Percentiles rank a stretch among this genome's conserved stretches.
These are phyloP conservation scores for Dicerorhinus sumatrensis DNA, from an alignment of 2,113 vertebrate genomes.

Conservation along the genomic window DNA sequence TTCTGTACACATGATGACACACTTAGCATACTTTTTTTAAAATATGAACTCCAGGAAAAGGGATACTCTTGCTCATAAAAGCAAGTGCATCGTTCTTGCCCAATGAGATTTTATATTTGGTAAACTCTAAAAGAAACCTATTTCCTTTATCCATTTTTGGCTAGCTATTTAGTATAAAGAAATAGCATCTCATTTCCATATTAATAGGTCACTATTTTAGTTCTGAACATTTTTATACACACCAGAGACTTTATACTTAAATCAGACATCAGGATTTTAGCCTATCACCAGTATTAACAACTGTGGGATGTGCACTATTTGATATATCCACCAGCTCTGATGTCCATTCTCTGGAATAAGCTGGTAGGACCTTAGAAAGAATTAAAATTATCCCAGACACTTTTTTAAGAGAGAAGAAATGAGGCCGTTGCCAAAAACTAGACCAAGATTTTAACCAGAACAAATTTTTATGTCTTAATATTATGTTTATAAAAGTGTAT, in stretches of 20 bases:
- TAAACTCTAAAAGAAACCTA: slow-evolving; percentile 9
- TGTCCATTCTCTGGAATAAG: background rate
- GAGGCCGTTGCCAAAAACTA: background rate
- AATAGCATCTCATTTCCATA: slow-evolving; percentile 1
- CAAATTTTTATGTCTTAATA: background rate
- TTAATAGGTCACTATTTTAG: background rate
- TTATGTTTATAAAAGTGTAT: background rate
- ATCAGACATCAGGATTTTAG: background rate
- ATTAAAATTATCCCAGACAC: background rate
- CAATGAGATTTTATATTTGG: background rate
- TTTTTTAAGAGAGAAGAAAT: background rate
- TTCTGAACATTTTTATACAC: background rate
- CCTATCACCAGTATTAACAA: background rate
- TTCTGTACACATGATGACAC: background rate
- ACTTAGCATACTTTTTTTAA: background rate
- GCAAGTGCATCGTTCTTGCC: background rate
- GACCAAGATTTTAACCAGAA: background rate
- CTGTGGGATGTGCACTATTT: background rate
- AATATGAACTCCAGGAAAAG: background rate
- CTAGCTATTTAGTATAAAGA: background rate
- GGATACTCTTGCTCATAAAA: background rate
- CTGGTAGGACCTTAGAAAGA: background rate
- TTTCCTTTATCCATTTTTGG: background rate
- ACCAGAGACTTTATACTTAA: slow-evolving; percentile 39
- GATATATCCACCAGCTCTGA: background rate